phyloP scores from a whole-genome alignment of 35 echinoderm and acorn worm species.

The Nesometra sesokonis region DNA sequence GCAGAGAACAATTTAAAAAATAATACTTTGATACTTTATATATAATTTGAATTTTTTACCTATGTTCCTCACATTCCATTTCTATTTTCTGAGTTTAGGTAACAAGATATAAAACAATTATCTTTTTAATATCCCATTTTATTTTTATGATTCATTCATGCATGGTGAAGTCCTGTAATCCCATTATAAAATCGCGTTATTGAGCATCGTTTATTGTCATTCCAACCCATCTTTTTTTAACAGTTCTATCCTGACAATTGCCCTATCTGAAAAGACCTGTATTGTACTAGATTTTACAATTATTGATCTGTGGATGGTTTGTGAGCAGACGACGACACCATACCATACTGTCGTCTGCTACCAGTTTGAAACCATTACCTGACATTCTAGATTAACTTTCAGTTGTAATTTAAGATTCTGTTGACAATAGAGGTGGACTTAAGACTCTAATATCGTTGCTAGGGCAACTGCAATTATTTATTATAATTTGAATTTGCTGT shows the following conservation, averaged over 20 bases:
- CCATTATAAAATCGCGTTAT: background rate
- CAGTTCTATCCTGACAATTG: background rate
- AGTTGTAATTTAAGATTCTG: too few species aligned
- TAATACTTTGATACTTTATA: too few species aligned
- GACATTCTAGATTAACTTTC: too few species aligned
- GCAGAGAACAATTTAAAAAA: too few species aligned
- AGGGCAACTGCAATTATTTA: background rate
- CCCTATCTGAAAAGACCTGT: background rate
- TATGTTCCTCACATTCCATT: too few species aligned
- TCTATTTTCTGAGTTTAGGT: too few species aligned
- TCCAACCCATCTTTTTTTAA: background rate
- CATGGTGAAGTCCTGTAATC: background rate
- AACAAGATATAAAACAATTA: too few species aligned
- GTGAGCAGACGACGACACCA: background rate
- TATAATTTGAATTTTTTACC: too few species aligned
- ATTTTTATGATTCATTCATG: too few species aligned
- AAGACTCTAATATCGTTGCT: background rate
- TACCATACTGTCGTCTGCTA: background rate
- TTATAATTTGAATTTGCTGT: background rate
- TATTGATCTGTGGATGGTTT: background rate
- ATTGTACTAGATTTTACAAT: background rate
- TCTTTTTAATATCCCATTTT: too few species aligned
- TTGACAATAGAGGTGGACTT: background rate
- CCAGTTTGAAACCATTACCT: background rate
- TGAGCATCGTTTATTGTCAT: background rate